Percentiles rank a stretch among this genome's conserved stretches.
These are phyloP conservation scores for Drosophila suzukii DNA, from an alignment of 1,140 invertebrate species.

Conservation along the genomic window DNA sequence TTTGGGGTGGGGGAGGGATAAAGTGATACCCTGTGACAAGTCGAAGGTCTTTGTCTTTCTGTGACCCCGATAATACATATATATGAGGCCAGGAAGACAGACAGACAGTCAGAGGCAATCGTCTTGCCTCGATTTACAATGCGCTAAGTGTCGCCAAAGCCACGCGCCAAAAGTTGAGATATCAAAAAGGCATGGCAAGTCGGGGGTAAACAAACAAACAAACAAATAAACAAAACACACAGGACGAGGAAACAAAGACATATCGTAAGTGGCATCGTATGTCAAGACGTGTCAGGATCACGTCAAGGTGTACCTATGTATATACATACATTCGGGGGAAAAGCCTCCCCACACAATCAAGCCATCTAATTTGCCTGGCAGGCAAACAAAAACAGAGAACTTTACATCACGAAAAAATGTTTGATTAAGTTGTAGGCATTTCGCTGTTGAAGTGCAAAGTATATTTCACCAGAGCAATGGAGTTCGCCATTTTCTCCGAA, in stretches of 20 bases:
- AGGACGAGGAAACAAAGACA: conserved; percentile 69
- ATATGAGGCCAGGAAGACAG: not conserved
- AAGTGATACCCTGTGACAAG: conserved; percentile 25
- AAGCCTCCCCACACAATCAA: conserved; percentile 8
- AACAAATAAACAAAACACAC: conserved; percentile 29
- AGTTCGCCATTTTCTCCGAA: conserved; percentile 24
- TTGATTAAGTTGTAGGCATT: conserved; percentile 77
- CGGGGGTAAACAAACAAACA: conserved; percentile 29
- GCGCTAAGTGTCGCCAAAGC: conserved; percentile 67
- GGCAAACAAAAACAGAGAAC: conserved; percentile 19
- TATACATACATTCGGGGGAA: not conserved
- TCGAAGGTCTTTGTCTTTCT: conserved; percentile 40
- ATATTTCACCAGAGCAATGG: conserved; percentile 40
- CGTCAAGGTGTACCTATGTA: conserved; percentile 26
- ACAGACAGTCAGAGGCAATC: not conserved
- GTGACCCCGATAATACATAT: conserved; percentile 47
- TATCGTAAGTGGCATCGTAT: conserved; percentile 82
- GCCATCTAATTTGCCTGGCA: conserved; percentile 76
- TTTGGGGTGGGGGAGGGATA: conserved; percentile 1
- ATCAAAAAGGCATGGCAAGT: conserved; percentile 76
- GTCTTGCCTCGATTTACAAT: conserved; percentile 76
- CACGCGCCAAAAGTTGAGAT: conserved; percentile 77
- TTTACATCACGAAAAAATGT: conserved; percentile 37
- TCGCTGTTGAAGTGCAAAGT: conserved; percentile 49
- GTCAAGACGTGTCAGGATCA: conserved; percentile 77